Evolutionary conservation across 2,888 invertebrate genomes (phyloP).

Genomic region (Agriopis leucophaearia): DNA sequence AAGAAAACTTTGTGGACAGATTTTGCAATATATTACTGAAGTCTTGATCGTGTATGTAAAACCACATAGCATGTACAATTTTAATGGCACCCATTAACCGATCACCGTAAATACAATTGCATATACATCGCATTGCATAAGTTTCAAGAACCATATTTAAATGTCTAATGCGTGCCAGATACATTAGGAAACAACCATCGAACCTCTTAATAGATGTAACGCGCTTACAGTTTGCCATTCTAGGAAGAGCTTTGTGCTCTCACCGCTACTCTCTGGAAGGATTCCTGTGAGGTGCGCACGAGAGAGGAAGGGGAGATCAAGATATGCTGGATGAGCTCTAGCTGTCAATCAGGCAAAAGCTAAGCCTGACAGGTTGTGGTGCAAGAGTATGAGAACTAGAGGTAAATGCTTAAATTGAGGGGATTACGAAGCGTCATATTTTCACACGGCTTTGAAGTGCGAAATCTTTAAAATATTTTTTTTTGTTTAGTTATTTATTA

Average conservation of each 20-base stretch:
- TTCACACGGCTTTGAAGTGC: too few species aligned
- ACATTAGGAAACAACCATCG: constrained; percentile 72
- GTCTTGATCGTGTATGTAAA: constrained; percentile 5
- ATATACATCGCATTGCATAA: constrained; percentile 66
- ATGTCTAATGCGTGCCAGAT: constrained; percentile 73
- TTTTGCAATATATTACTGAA: background rate
- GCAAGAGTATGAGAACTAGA: constrained; percentile 46
- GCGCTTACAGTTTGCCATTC: constrained; percentile 61
- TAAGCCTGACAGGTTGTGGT: constrained; percentile 58
- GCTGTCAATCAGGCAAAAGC: constrained; percentile 77
- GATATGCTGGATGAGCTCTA: constrained; percentile 66
- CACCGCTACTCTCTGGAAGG: constrained; percentile 32
- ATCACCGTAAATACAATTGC: constrained; percentile 47
- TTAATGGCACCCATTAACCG: constrained; percentile 64
- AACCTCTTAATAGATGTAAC: constrained; percentile 75
- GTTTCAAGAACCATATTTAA: constrained; percentile 79
- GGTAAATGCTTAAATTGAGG: background rate
- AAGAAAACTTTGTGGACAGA: background rate
- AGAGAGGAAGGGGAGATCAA: constrained; percentile 50
- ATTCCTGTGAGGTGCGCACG: constrained; percentile 21
- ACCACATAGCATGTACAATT: constrained; percentile 51
- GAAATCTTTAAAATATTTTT: too few species aligned
- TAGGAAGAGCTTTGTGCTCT: constrained; percentile 50
- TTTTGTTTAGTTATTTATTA: too few species aligned
- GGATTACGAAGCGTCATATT: too few species aligned